Conservation (phyloP, 2,888 invertebrate species). For the Podotricha telesiphe region DNA sequence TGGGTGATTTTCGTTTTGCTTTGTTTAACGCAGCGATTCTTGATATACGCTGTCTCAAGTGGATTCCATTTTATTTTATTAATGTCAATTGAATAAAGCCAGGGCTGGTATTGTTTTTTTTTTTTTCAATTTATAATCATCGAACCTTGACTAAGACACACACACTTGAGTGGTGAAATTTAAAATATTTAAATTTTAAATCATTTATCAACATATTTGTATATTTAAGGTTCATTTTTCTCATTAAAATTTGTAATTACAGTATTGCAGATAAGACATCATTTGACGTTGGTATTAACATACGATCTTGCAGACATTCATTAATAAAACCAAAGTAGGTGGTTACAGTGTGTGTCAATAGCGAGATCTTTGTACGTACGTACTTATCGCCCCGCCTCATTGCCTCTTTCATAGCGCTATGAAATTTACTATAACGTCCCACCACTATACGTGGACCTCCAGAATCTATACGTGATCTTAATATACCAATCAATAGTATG, state of each 20-base stretch:
- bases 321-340: conserved; percentile 45
- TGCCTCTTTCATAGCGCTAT: conserved; percentile 70
- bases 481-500: conserved; percentile 73
- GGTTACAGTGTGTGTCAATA: conserved; percentile 59
- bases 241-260: conserved; percentile 4
- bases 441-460: conserved; percentile 66
- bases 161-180: not conserved
- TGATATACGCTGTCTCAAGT: conserved; percentile 44
- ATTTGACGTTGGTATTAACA: conserved; percentile 37
- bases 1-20: conserved; percentile 39
- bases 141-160: conserved; percentile 15
- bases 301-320: conserved; percentile 35
- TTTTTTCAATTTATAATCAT: conserved; percentile 40
- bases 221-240: not conserved
- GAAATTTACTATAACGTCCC: conserved; percentile 66
- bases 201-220: not conserved
- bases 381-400: conserved; percentile 80
- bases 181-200: not conserved
- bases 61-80: conserved; percentile 45
- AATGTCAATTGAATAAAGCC: conserved; percentile 46
- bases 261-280: conserved; percentile 26
- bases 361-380: conserved; percentile 71
- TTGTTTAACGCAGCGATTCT: conserved; percentile 39
- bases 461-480: conserved; percentile 74
- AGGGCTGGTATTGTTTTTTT: conserved; percentile 44